Evolutionary conservation across 2,888 invertebrate genomes (phyloP).

Genomic region (Nineta flava): DNA sequence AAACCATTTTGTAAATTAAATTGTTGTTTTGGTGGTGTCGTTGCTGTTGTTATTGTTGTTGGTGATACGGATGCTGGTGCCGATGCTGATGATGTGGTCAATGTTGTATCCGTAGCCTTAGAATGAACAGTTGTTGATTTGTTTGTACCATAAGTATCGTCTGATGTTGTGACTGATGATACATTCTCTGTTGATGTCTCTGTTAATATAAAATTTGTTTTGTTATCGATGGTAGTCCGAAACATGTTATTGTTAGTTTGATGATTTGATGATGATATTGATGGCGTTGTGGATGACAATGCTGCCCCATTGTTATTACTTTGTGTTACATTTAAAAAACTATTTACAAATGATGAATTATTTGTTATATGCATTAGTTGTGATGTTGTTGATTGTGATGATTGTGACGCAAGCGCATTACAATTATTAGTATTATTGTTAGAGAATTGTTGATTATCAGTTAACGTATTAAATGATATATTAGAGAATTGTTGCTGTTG

Average conservation of each 20-base stretch:
- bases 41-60: neutral
- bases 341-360: neutral
- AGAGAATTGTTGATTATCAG: neutral
- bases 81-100: neutral
- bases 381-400: slow-evolving; percentile 18
- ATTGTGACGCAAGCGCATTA: slow-evolving; percentile 13
- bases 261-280: slow-evolving; percentile 21
- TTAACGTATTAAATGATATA: neutral
- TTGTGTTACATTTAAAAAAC: too few species aligned
- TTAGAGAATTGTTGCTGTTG: neutral
- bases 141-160: neutral
- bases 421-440: neutral
- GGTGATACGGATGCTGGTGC: neutral
- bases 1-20: neutral
- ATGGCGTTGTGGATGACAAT: slow-evolving; percentile 16
- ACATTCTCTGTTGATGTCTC: too few species aligned
- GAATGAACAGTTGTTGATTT: neutral
- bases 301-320: neutral
- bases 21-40: neutral
- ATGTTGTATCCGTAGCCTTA: neutral
- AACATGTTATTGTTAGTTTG: slow-evolving; percentile 9
- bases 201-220: too few species aligned
- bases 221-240: too few species aligned
- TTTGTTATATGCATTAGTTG: slow-evolving; percentile 10
- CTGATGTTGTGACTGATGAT: neutral